Conservation (phyloP, 2,888 invertebrate species). For the Sepiola atlantica region DNA sequence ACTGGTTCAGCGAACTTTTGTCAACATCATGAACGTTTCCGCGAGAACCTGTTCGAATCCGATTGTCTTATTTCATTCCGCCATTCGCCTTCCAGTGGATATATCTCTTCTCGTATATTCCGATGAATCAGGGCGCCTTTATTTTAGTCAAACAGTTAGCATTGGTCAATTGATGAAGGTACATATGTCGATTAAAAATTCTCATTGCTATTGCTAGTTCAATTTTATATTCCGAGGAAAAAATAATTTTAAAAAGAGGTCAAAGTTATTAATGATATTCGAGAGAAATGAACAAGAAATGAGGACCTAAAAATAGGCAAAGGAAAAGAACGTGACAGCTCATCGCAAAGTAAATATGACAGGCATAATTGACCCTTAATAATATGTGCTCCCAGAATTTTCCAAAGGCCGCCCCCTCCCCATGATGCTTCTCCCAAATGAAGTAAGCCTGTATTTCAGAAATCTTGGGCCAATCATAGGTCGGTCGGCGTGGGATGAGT, state of each 20-base stretch:
- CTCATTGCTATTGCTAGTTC: background rate
- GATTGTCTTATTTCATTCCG: no score
- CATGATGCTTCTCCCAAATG: background rate
- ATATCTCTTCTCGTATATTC: no score
- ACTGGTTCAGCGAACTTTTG: no score
- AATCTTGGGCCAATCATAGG: background rate
- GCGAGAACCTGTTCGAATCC: no score
- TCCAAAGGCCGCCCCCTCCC: background rate
- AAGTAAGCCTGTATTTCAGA: background rate
- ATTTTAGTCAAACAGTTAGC: background rate
- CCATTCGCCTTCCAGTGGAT: no score
- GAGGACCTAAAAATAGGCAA: background rate
- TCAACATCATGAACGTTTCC: no score
- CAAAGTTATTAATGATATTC: background rate
- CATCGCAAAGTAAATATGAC: background rate
- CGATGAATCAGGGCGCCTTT: background rate
- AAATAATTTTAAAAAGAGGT: background rate
- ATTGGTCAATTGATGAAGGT: background rate
- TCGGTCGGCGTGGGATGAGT: background rate
- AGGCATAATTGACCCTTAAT: background rate
- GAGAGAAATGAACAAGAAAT: background rate
- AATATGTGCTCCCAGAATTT: background rate
- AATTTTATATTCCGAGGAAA: no score
- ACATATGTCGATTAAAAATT: background rate
- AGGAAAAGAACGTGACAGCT: background rate